Percentiles rank a stretch among this genome's conserved stretches.
phyloP scores from a whole-genome alignment of 2,888 invertebrate genomes.

The Heliconius hortense region DNA sequence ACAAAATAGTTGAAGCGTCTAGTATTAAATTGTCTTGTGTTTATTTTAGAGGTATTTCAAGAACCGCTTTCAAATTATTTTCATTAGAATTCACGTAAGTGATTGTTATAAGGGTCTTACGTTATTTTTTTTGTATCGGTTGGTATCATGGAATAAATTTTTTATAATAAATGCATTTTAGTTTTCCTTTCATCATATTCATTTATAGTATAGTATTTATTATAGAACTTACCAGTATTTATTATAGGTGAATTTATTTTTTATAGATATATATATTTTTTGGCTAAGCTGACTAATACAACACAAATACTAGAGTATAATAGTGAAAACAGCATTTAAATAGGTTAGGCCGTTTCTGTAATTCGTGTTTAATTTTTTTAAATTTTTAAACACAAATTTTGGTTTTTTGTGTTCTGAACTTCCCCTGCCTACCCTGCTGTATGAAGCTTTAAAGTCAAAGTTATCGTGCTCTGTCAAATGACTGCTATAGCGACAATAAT shows the following conservation, averaged over 20 bases:
- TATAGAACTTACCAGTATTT: not conserved
- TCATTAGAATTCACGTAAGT: not conserved
- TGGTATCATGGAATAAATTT: not conserved
- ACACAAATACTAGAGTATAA: too few relatives aligned
- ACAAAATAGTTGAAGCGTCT: conserved; percentile 29
- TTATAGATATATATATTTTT: too few relatives aligned
- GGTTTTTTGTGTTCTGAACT: too few relatives aligned
- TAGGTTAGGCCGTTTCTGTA: too few relatives aligned
- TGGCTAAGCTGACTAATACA: too few relatives aligned
- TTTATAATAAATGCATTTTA: not conserved
- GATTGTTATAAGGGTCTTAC: not conserved
- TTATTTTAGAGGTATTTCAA: conserved; percentile 27
- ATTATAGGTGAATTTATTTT: not conserved
- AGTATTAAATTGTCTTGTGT: conserved; percentile 29
- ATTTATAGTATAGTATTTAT: not conserved
- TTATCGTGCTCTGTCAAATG: too few relatives aligned
- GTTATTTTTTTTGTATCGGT: not conserved
- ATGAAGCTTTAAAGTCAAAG: too few relatives aligned
- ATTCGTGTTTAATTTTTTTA: too few relatives aligned
- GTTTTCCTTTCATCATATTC: not conserved
- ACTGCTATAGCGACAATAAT: too few relatives aligned
- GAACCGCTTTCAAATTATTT: not conserved
- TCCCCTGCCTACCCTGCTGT: too few relatives aligned
- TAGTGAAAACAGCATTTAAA: too few relatives aligned
- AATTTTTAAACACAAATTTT: too few relatives aligned